phyloP scores from a whole-genome alignment of 2,113 vertebrate species.

The Centropus bengalensis region DNA sequence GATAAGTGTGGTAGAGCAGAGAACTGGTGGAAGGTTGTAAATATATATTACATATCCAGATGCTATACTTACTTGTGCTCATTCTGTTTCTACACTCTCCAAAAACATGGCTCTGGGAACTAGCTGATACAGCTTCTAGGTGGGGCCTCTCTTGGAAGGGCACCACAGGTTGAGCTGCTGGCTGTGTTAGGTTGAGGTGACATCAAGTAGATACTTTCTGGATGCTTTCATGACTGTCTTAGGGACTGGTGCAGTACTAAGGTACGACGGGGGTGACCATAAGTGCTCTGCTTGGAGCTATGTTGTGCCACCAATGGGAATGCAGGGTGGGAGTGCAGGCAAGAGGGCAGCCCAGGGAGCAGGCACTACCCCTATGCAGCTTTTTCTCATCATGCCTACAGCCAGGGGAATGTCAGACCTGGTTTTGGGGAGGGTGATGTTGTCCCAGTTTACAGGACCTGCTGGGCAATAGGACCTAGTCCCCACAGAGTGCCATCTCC shows the following conservation, averaged over 20 bases:
- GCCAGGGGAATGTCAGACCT: no score
- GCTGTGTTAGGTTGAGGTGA: neutral
- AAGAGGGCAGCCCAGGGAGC: neutral
- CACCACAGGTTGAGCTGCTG: neutral
- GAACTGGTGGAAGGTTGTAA: neutral
- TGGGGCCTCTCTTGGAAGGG: neutral
- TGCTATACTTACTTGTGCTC: neutral
- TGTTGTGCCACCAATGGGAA: neutral
- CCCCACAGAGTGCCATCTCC: neutral
- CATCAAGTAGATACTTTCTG: neutral
- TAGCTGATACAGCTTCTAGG: neutral
- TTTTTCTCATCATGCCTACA: accelerated
- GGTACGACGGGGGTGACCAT: accelerated
- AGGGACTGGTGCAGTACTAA: neutral
- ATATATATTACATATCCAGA: neutral
- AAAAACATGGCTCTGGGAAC: neutral
- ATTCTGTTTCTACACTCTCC: neutral
- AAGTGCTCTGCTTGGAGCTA: neutral
- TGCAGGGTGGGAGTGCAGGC: neutral
- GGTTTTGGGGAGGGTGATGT: neutral
- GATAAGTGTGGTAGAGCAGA: neutral
- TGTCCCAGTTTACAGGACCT: neutral
- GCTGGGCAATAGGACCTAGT: neutral
- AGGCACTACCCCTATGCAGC: neutral
- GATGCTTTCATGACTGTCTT: neutral